Evolutionary conservation across 2,888 invertebrate genomes (phyloP).

Genomic region (Xestoiulus laeticollis): DNA sequence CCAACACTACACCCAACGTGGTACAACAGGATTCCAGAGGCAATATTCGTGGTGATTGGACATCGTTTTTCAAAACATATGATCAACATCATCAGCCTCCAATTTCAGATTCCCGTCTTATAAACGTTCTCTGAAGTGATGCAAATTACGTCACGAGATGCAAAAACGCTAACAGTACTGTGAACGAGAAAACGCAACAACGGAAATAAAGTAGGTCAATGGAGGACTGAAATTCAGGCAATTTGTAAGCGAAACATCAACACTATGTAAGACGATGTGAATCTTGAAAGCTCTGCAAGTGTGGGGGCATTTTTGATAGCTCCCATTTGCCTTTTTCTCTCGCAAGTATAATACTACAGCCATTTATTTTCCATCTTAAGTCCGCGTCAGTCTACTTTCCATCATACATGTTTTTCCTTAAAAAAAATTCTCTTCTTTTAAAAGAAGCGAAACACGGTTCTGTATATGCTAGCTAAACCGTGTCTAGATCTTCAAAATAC

Average conservation of each 20-base stretch:
- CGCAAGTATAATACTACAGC: neutral
- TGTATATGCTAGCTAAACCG: neutral
- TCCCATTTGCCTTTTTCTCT: conserved; percentile 9
- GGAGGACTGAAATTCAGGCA: neutral
- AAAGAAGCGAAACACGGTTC: no score
- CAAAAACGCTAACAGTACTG: neutral
- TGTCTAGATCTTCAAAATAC: conserved; percentile 9
- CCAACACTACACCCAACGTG: no score
- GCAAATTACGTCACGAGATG: neutral
- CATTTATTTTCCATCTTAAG: neutral
- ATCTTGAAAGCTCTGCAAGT: neutral
- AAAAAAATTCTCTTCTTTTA: neutral
- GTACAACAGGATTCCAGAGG: no score
- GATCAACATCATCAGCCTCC: neutral
- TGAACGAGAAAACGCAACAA: neutral
- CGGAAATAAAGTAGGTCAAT: neutral
- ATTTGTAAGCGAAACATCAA: conserved; percentile 9
- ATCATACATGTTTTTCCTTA: neutral
- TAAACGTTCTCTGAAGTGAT: neutral
- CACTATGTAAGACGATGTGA: neutral
- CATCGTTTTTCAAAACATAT: neutral
- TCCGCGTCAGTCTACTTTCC: conserved; percentile 9
- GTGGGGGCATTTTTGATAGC: neutral
- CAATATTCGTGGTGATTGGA: neutral
- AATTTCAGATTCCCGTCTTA: neutral